Conservation (phyloP, 2,113 vertebrate species). For the Gambusia affinis region DNA sequence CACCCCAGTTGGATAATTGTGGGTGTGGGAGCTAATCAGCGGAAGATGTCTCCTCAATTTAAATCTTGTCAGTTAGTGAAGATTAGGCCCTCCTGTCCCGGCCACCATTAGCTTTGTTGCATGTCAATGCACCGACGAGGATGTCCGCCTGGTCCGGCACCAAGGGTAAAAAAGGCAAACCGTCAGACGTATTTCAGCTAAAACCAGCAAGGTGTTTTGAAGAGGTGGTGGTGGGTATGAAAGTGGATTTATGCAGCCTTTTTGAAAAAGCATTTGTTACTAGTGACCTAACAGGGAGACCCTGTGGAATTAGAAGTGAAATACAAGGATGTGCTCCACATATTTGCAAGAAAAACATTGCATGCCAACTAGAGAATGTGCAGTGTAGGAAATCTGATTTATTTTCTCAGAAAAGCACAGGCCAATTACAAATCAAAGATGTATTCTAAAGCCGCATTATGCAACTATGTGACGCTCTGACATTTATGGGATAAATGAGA, state of each 20-base stretch:
- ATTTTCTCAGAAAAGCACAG: background rate
- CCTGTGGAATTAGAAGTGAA: constrained; percentile 60
- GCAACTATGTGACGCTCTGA: background rate
- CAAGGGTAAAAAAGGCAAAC: constrained; percentile 81
- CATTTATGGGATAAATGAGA: constrained; percentile 83
- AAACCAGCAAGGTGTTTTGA: constrained; percentile 65
- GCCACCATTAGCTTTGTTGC: constrained; percentile 99
- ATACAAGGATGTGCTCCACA: constrained; percentile 62
- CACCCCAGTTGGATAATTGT: constrained; percentile 99
- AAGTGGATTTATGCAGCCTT: constrained; percentile 64
- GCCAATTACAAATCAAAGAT: background rate
- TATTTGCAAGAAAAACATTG: constrained; percentile 50
- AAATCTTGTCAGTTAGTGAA: constrained; percentile 99
- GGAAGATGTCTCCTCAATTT: constrained; percentile 99
- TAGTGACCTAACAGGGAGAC: constrained; percentile 67
- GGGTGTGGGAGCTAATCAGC: constrained; percentile 99
- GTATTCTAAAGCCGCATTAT: background rate
- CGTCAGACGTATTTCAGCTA: constrained; percentile 71
- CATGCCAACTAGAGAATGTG: constrained; percentile 36
- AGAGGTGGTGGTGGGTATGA: background rate
- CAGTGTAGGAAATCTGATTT: constrained; percentile 30
- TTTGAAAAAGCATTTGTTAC: constrained; percentile 76
- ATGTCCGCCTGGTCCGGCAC: constrained; percentile 88
- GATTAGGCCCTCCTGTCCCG: constrained; percentile 98
- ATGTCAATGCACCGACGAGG: constrained; percentile 96